A percentile compares a stretch with the other conserved stretches of the same genome.
Evolutionary conservation across 2,113 vertebrate genomes (phyloP).

Genomic region (Nipponia nippon): DNA sequence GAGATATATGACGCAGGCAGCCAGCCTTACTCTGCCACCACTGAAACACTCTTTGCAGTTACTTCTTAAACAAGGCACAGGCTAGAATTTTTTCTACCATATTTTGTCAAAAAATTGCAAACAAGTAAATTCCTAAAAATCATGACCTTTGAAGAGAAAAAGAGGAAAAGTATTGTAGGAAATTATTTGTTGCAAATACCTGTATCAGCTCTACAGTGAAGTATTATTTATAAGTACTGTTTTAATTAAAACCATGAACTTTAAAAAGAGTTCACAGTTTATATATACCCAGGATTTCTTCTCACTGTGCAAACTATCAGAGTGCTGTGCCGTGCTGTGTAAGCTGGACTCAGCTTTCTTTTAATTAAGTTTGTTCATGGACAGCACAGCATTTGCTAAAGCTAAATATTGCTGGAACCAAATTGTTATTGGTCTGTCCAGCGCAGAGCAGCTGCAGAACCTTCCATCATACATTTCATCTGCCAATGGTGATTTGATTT

Average conservation of each 20-base stretch:
- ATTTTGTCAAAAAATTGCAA: neutral
- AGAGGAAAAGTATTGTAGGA: neutral
- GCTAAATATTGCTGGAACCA: slow-evolving; percentile 6
- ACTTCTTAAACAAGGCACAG: neutral
- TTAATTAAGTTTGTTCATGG: slow-evolving; percentile 52
- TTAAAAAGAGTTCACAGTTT: slow-evolving; percentile 20
- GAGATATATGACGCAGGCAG: neutral
- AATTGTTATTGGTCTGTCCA: neutral
- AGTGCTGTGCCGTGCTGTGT: neutral
- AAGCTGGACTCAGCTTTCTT: slow-evolving; percentile 29
- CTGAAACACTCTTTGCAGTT: neutral
- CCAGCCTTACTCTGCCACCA: neutral
- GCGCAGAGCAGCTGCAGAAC: neutral
- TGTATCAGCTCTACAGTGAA: neutral
- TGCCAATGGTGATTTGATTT: slow-evolving; percentile 39
- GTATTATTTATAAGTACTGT: neutral
- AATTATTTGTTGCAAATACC: neutral
- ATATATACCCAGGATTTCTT: neutral
- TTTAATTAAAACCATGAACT: slow-evolving; percentile 54
- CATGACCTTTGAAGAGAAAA: neutral
- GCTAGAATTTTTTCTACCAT: neutral
- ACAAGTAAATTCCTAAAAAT: neutral
- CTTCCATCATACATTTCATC: neutral
- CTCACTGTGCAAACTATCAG: slow-evolving; percentile 23
- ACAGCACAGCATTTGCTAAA: slow-evolving; percentile 39